Evolutionary conservation across 1,140 invertebrate genomes (phyloP).

Genomic region (Trypoxylus dichotomus): DNA sequence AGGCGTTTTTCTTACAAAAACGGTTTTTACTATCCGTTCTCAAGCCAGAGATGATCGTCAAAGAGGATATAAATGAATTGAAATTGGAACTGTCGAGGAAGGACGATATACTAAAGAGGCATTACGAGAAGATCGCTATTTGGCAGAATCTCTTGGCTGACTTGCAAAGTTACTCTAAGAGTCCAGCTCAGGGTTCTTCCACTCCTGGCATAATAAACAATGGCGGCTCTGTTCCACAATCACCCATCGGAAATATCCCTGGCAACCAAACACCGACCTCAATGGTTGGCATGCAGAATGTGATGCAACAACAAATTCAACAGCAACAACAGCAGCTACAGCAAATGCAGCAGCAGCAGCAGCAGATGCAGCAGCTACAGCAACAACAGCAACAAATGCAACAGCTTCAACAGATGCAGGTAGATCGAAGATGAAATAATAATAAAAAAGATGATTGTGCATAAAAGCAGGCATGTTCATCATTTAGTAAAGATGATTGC

Average conservation of each 20-base stretch:
- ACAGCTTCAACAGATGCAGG: conserved; percentile 54
- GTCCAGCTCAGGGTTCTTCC: conserved; percentile 55
- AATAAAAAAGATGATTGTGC: background rate
- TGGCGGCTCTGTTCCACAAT: conserved; percentile 39
- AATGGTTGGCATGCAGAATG: conserved; percentile 42
- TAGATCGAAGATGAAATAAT: conserved; percentile 50
- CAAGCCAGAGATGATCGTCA: conserved; percentile 88
- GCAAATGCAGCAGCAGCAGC: conserved; percentile 56
- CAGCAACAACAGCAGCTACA: conserved; percentile 60
- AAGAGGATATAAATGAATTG: conserved; percentile 88
- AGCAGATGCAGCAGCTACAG: conserved; percentile 54
- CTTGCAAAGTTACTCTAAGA: conserved; percentile 60
- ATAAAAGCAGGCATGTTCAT: background rate
- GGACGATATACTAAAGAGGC: conserved; percentile 83
- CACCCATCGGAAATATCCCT: conserved; percentile 41
- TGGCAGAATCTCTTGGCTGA: conserved; percentile 88
- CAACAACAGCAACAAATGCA: conserved; percentile 58
- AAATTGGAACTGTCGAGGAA: conserved; percentile 81
- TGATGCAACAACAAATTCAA: conserved; percentile 55
- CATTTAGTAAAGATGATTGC: no score
- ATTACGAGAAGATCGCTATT: conserved; percentile 85
- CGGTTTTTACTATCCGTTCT: conserved; percentile 84
- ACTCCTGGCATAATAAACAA: conserved; percentile 39
- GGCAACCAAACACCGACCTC: conserved; percentile 43
- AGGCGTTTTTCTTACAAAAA: conserved; percentile 92